Evolutionary conservation across 2,888 invertebrate species (phyloP).

Genomic region (Eristalis arbustorum): DNA sequence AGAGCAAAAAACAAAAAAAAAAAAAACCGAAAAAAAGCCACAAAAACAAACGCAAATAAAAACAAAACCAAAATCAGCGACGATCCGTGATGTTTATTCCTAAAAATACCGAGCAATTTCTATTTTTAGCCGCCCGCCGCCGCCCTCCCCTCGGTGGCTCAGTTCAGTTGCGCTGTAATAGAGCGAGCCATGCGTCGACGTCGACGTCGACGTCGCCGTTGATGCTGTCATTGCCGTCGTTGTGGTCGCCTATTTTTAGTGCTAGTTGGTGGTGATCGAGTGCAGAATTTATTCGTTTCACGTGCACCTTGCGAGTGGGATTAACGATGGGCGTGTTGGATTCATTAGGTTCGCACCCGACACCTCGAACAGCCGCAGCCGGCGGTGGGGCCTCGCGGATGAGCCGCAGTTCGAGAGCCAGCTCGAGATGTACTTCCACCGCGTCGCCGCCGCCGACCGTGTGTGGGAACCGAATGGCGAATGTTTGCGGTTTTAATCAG

Average conservation of each 20-base stretch:
- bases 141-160: background rate
- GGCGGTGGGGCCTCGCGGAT: background rate
- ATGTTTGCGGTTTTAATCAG: slow-evolving; percentile 37
- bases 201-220: background rate
- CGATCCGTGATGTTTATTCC: background rate
- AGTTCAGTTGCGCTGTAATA: background rate
- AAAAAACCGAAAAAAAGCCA: background rate
- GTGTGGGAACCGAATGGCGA: background rate
- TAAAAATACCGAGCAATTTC: slow-evolving; percentile 37
- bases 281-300: slow-evolving; percentile 51
- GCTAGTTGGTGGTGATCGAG: background rate
- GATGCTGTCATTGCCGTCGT: background rate
- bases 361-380: background rate
- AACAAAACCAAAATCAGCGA: background rate
- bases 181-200: slow-evolving; percentile 6
- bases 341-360: slow-evolving; percentile 23
- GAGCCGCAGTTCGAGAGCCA: too few species aligned
- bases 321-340: slow-evolving; percentile 50
- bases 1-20: background rate
- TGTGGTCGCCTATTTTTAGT: slow-evolving; percentile 25
- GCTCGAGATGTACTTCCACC: background rate
- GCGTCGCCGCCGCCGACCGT: background rate
- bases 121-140: background rate
- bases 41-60: background rate
- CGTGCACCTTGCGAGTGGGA: slow-evolving; percentile 32